Conservation (phyloP, 2,797 vertebrate species). For the Artibeus jamaicensis region DNA sequence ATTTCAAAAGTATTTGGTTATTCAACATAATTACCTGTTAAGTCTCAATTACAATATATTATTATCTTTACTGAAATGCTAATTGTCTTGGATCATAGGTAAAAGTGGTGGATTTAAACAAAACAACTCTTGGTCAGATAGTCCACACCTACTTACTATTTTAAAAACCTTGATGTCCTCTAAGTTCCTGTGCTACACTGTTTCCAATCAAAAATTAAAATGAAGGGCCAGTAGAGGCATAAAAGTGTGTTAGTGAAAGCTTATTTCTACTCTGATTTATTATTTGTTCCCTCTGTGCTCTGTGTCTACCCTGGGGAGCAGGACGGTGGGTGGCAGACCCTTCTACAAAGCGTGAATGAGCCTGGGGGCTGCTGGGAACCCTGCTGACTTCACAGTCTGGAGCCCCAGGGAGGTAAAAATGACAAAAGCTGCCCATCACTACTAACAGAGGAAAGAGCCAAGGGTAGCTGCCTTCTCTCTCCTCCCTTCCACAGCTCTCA, state of each 20-base stretch:
- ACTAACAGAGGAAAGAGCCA: not conserved
- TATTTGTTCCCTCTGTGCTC: not conserved
- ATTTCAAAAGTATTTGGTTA: slow-evolving; percentile 32
- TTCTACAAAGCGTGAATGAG: slow-evolving; percentile 20
- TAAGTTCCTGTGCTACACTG: not conserved
- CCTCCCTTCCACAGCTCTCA: not conserved
- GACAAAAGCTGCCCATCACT: not conserved
- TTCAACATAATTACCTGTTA: slow-evolving; percentile 1
- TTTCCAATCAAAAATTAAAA: slow-evolving; percentile 1
- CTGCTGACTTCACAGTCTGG: not conserved
- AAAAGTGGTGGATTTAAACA: not conserved
- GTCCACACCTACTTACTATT: not conserved
- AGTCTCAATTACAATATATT: not conserved
- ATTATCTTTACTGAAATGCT: not conserved
- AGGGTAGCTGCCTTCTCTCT: not conserved
- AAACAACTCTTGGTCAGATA: not conserved
- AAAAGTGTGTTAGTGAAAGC: not conserved
- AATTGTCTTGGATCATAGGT: slow-evolving; percentile 16
- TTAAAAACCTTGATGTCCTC: not conserved
- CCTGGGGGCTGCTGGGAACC: not conserved
- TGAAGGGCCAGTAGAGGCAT: not conserved
- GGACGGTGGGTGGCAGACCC: not conserved
- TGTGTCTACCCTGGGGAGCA: not conserved
- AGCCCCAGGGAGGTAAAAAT: not conserved
- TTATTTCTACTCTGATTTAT: not conserved